Evolutionary conservation across 1,140 invertebrate species (phyloP), one percentile per base, ranked within the genome.

Genomic region (Lanistes nyassanus): DNA sequence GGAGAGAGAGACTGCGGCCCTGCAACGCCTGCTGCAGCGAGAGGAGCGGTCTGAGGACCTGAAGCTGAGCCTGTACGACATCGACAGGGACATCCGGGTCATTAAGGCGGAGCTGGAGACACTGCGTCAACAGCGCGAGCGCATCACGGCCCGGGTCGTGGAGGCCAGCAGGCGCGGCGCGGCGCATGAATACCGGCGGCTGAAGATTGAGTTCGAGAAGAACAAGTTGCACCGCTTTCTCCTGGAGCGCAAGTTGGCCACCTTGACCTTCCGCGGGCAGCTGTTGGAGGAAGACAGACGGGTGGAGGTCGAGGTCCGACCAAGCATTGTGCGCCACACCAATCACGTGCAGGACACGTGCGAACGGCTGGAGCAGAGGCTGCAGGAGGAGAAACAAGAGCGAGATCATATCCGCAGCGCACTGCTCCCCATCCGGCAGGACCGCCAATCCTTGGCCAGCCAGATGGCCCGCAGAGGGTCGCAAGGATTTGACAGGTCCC

Each of bases 331-430:
- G 39, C 83, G 81, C 34, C 77, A 79, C 72, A 86, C 83, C 34
- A 86, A 87, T 65, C 82, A 85, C 66, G 79, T 85, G 6, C 85
- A 87, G 62, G 85, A 87, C 51, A 78, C 80, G 13, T 86, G 84
- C 39, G 84, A 87, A 62, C 77, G 82, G 34, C 67, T 87, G 1
- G 85, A 87, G 66, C 60, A 84, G 74, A 76, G 67, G 5, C 60
- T 87, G 6, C 79, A 80, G 21, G 77, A 81, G 23, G 79, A 83
- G 53, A 82, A 78, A 66, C 78, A 79, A 47, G 81, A 86, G 64
- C 65, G 83, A 73, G 75, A 80, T 55, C 80, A 78, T 3, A 78
- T 87, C 16, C 80, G 83, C 55, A 77, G 78, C 34, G 85, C 85
- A n/a, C 64, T 87, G 1, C 75, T 85, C 26, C 85, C 85, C 0